phyloP scores from a whole-genome alignment of 2,113 vertebrate genomes.

The Spilogale gracilis region DNA sequence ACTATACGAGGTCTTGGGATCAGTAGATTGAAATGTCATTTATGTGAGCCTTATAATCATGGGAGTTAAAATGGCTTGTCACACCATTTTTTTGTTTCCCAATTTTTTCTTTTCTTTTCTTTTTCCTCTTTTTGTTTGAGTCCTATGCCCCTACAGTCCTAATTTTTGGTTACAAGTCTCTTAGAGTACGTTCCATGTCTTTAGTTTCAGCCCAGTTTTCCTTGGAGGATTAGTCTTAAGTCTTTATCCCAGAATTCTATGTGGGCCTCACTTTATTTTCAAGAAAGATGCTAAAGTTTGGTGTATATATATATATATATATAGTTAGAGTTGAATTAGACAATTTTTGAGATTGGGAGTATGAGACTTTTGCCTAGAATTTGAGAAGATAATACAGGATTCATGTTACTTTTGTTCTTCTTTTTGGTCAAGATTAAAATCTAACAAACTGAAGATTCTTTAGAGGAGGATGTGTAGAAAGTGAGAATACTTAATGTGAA shows the following conservation, averaged over 20 bases:
- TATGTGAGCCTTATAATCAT: neutral
- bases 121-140: neutral
- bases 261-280: neutral
- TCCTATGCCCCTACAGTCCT: neutral
- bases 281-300: neutral
- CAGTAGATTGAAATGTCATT: neutral
- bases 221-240: neutral
- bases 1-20: neutral
- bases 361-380: neutral
- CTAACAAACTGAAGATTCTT: neutral
- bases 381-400: neutral
- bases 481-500: neutral
- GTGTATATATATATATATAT: neutral
- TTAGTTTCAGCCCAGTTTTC: neutral
- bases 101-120: neutral
- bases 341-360: neutral
- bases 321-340: neutral
- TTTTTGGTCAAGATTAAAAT: conserved; percentile 46
- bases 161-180: neutral
- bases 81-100: neutral
- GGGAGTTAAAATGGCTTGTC: neutral
- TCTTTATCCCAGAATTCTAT: conserved; percentile 14
- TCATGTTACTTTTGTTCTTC: neutral
- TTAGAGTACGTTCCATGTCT: neutral
- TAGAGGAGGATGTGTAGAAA: neutral